Conservation (phyloP, 2,888 invertebrate genomes). For the Leptinotarsa rubiginosa region DNA sequence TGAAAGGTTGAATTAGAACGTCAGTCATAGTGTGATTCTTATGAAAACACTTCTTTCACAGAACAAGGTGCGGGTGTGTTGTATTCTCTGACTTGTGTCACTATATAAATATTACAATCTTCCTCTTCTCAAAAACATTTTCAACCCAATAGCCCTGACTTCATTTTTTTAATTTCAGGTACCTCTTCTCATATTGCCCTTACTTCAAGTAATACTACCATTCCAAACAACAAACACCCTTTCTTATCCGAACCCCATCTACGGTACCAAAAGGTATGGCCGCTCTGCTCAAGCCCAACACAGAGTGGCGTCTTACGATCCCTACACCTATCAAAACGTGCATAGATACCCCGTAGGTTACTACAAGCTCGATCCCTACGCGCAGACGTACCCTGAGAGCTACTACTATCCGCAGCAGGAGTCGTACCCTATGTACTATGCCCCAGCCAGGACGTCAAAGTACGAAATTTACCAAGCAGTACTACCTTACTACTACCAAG, state of each 20-base stretch:
- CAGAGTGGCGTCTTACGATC: slow-evolving; percentile 48
- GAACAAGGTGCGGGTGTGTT: too few relatives aligned
- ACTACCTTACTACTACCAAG: slow-evolving; percentile 67
- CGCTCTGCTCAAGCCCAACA: slow-evolving; percentile 48
- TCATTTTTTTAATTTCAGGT: slow-evolving; percentile 59
- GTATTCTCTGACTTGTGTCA: too few relatives aligned
- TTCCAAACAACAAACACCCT: slow-evolving; percentile 54
- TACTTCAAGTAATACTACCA: slow-evolving; percentile 59
- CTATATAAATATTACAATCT: too few relatives aligned
- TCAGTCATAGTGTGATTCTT: too few relatives aligned
- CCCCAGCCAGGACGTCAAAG: slow-evolving; percentile 67
- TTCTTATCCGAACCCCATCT: slow-evolving; percentile 59
- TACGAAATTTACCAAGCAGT: slow-evolving; percentile 66
- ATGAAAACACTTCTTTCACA: too few relatives aligned
- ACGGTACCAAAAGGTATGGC: slow-evolving; percentile 65
- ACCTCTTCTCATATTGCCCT: slow-evolving; percentile 56
- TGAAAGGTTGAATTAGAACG: too few relatives aligned
- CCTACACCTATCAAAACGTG: slow-evolving; percentile 50
- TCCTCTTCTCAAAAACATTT: too few relatives aligned
- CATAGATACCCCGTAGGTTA: slow-evolving; percentile 66
- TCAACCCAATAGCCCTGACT: not conserved
- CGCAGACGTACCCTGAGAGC: slow-evolving; percentile 70
- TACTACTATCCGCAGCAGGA: slow-evolving; percentile 60
- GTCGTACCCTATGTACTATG: slow-evolving; percentile 64
- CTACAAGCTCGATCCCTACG: slow-evolving; percentile 67